phyloP scores from a whole-genome alignment of 2,113 vertebrate genomes.

The Macquaria ambigua region DNA sequence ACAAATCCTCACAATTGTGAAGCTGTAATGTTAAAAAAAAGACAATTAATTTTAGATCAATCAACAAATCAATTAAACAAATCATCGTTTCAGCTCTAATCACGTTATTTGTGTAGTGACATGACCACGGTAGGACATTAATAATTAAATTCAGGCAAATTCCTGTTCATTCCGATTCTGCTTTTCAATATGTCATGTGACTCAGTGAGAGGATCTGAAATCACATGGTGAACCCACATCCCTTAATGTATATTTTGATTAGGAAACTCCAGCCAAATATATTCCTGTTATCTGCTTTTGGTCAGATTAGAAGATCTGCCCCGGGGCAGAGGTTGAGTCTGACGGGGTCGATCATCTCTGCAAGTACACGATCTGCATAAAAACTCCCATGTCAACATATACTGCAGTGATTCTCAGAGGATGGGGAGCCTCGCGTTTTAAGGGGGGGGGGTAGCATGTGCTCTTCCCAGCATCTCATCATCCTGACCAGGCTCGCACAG shows the following conservation, averaged over 20 bases:
- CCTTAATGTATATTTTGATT: neutral
- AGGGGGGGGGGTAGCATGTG: slow-evolving; percentile 27
- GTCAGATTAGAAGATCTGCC: slow-evolving; percentile 25
- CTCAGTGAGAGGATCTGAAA: slow-evolving; percentile 15
- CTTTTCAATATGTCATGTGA: neutral
- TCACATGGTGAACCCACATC: slow-evolving; percentile 1
- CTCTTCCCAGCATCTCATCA: slow-evolving; percentile 70
- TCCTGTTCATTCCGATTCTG: neutral
- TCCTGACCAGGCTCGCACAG: slow-evolving; percentile 67
- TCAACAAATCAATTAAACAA: neutral
- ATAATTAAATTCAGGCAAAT: neutral
- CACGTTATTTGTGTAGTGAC: neutral
- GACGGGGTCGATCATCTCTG: neutral
- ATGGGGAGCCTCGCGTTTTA: slow-evolving; percentile 24
- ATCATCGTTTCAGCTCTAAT: neutral
- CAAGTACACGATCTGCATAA: slow-evolving; percentile 4
- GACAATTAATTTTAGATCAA: neutral
- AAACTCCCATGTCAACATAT: slow-evolving; percentile 39
- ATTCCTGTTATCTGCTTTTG: slow-evolving; percentile 3
- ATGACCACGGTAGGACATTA: neutral
- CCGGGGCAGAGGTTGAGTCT: neutral
- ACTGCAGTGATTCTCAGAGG: slow-evolving; percentile 43
- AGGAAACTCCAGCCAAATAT: slow-evolving; percentile 15
- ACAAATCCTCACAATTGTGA: too few species aligned
- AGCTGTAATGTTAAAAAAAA: neutral